Conservation (phyloP, 2,888 invertebrate genomes). For the Eupsilia transversa region DNA sequence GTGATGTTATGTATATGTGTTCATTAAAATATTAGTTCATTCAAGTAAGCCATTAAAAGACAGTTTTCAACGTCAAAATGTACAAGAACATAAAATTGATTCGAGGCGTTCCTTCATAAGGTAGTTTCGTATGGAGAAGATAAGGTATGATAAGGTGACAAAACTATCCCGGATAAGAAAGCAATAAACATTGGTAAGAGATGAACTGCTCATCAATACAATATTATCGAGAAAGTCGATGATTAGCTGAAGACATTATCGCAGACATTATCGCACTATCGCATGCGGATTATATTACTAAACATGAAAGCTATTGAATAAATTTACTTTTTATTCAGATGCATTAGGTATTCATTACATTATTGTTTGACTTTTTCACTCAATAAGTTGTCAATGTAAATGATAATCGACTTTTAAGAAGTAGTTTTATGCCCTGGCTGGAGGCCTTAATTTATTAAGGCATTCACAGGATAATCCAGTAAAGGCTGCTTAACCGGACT, state of each 20-base stretch:
- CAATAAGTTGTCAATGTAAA: not conserved
- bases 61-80: not conserved
- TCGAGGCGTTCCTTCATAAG: not conserved
- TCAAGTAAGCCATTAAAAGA: not conserved
- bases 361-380: not conserved
- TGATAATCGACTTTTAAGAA: not conserved
- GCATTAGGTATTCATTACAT: not conserved
- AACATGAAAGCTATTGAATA: conserved; percentile 19
- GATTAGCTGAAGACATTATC: not conserved
- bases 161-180: not conserved
- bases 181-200: too few relatives aligned
- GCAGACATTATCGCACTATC: not conserved
- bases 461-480: too few relatives aligned
- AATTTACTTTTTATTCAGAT: conserved; percentile 20
- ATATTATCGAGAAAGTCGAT: not conserved
- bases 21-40: too few relatives aligned
- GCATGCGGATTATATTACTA: not conserved
- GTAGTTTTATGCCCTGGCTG: too few relatives aligned
- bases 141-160: not conserved
- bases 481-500: too few relatives aligned
- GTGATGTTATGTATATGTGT: too few relatives aligned
- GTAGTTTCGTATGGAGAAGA: not conserved
- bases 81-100: not conserved
- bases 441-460: too few relatives aligned
- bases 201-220: not conserved